Evolutionary conservation across 2,797 vertebrate species (phyloP), one percentile per base, ranked within the genome.

Genomic region (Onychomys arenicola): DNA sequence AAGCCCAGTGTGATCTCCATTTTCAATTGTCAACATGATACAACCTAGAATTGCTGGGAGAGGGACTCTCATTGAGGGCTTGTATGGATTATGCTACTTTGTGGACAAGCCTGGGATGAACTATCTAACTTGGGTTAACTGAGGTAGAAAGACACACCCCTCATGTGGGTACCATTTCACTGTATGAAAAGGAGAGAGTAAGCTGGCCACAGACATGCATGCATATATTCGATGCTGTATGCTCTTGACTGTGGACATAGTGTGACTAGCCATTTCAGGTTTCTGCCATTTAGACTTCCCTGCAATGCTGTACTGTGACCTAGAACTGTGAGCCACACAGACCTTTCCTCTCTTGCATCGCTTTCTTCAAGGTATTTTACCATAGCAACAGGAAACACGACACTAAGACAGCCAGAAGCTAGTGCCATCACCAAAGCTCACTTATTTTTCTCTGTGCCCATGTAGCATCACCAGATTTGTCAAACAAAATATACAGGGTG

Each of bases 401-500:
- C 57, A 40, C n/a, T 19, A 73, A 32, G 16, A 17, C 52, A 40
- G 5, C 55, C 85, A 73, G 85, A 52, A 73, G 25, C 13, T 55
- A 25, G 21, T 81, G 10, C 37, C 77, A 14, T 90, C 32, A 40
- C 16, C 67, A 91, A 84, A 89, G 2, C 17, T 61, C 19, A 37
- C 2, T 0, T 4, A 65, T 10, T 71, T 86, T 21, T 52, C 29
- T 76, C 86, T 69, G 34, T 86, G 80, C 29, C 29, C 14, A 40
- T 19, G 34, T 63, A 29, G 3, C 6, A 1, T 77, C 65, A 16
- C 32, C 84, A 90, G 59, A 12, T 78, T 89, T 78, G 94, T 46
- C n/a, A 94, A 96, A 90, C 65, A 75, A 76, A 94, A 96, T 52
- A 11, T 85, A 65, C 11, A 84, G n/a, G n/a, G 27, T 76, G 8